Conservation (phyloP, 2,113 vertebrate genomes). For the Artemisiospiza belli region DNA sequence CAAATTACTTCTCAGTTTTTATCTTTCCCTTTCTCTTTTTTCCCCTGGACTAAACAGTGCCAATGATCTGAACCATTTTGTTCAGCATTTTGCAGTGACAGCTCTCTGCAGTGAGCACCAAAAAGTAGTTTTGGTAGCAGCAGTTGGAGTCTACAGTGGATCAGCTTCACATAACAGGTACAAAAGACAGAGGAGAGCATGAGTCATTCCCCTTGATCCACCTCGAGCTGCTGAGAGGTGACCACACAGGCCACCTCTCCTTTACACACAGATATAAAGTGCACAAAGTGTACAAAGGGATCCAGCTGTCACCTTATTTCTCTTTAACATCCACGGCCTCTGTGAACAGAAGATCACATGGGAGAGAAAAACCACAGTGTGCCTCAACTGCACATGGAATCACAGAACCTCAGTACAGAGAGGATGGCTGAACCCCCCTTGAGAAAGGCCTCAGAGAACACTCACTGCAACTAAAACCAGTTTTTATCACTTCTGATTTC, state of each 20-base stretch:
- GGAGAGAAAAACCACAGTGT: not conserved
- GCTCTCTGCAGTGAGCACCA: not conserved
- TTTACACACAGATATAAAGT: not conserved
- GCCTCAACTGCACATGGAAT: not conserved
- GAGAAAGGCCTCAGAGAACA: not conserved
- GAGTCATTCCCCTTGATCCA: conserved; percentile 18
- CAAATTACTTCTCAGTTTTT: not conserved
- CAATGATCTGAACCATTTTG: not conserved
- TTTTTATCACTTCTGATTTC: not conserved
- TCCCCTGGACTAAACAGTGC: not conserved
- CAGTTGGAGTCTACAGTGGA: not conserved
- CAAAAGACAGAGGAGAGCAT: not conserved
- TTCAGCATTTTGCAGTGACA: not conserved
- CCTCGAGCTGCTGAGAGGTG: not conserved
- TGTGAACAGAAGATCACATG: not conserved
- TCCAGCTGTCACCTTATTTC: not conserved
- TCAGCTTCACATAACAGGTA: not conserved
- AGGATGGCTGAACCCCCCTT: not conserved
- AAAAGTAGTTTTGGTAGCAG: not conserved
- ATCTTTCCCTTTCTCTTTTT: not conserved
- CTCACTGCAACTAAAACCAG: not conserved
- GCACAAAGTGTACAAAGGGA: not conserved
- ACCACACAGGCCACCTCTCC: not conserved
- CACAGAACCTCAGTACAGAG: not conserved
- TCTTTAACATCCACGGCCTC: not conserved